Evolutionary conservation across 2,888 invertebrate genomes (phyloP), one percentile per base, ranked within the genome.

Genomic region (Lithophane ornitopus): DNA sequence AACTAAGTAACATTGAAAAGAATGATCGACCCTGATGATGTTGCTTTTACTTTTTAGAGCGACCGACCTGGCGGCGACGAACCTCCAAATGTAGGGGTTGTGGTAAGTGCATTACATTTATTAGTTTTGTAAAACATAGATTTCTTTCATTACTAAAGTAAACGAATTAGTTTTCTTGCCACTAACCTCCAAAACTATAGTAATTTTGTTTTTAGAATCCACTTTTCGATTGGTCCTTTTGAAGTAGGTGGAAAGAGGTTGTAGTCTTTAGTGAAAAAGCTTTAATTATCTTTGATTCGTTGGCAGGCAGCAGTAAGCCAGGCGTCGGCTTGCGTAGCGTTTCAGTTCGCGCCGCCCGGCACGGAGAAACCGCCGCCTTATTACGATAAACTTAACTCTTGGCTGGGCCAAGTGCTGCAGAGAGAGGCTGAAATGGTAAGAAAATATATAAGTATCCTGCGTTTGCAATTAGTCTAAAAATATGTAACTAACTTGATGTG

Each of bases 341-440:
- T 99, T 93, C 99, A 98, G 93, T 99, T 99, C 93, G 97, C 97
- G 52, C 97, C 98, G 12, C 94, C 94, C 1, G 94, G 95, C 44
- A 92, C 90, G 0, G 93, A 92, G 67, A 96, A 95, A 81, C 97
- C 97, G 7, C 97, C 98, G 19, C 97, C 98, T 0, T 98, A 99
- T 93, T 98, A 98, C 90, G 98, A 99, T 93, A 98, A 98, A 90
- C 97, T 99, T 0, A 99, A 99, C 95, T 98, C 98, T 0, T 99
- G 98, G 99, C 95, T 99, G 41, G 98, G 98, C 8, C 99, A 99
- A 93, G 98, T 99, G 66, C 94, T 99, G 74, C 98, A 98, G 90
- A 96, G 98, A 76, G 99, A 99, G 88, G 98, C 98, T 76, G 98
- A 98, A 34, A 98, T 98, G 96, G 97, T 97, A 89, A 90, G 88